Conservation (phyloP, 2,888 invertebrate species). For the Acleris cristana region DNA sequence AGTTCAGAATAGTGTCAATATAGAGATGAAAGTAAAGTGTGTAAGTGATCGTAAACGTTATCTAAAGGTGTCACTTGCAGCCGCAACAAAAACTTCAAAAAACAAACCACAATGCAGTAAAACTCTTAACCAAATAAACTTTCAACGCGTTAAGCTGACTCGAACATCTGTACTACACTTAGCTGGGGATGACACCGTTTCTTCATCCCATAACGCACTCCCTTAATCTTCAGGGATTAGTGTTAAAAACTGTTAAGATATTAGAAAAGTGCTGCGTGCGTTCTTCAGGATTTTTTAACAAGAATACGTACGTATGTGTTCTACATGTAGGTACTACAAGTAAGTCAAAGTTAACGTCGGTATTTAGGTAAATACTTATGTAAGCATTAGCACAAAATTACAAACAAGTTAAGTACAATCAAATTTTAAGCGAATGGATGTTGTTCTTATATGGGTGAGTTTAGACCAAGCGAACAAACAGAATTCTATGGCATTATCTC, state of each 20-base stretch:
- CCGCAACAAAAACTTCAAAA: conserved; percentile 60
- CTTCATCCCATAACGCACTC: conserved; percentile 47
- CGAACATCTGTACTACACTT: conserved; percentile 66
- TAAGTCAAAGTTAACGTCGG: no score
- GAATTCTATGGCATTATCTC: no score
- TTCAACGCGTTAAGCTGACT: conserved; percentile 68
- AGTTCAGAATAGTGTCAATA: neutral
- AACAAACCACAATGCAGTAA: conserved; percentile 73
- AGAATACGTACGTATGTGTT: no score
- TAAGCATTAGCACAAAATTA: no score
- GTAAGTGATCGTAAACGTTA: conserved; percentile 42
- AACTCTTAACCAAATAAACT: conserved; percentile 80
- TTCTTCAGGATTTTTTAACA: no score
- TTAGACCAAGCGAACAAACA: no score
- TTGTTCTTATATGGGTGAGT: no score
- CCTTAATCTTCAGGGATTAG: conserved; percentile 32
- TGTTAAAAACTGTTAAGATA: conserved; percentile 20
- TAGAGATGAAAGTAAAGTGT: neutral
- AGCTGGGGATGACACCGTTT: conserved; percentile 60
- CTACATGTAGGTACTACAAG: no score
- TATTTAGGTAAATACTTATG: no score
- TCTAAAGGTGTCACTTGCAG: conserved; percentile 75
- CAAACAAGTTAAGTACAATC: no score
- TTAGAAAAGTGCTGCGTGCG: neutral
- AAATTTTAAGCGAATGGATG: no score